These are phyloP conservation scores for Drosophila persimilis DNA, from an alignment of 1,140 invertebrate genomes.

Conservation along the genomic window DNA sequence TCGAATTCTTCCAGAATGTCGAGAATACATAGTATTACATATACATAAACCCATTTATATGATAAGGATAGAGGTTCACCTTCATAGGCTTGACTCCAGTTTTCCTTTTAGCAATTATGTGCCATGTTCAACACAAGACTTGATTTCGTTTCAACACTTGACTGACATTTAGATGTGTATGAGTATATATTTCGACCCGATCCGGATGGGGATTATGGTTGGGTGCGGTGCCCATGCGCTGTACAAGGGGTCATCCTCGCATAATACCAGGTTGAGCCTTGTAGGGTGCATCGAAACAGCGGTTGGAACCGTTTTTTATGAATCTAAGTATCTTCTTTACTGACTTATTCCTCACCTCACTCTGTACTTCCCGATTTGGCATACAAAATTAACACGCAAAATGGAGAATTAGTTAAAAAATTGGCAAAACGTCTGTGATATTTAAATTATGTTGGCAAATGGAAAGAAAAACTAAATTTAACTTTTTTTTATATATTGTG, in stretches of 20 bases:
- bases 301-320: conserved; percentile 5
- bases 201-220: conserved; percentile 16
- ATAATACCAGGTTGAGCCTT: too few relatives aligned
- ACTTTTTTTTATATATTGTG: conserved; percentile 63
- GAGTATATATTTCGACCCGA: conserved; percentile 42
- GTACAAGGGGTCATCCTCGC: too few relatives aligned
- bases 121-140: conserved; percentile 74
- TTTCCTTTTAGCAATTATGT: conserved; percentile 68
- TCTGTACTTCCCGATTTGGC: conserved; percentile 43
- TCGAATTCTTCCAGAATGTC: conserved; percentile 31
- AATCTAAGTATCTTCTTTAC: too few relatives aligned
- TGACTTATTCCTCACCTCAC: conserved; percentile 20
- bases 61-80: conserved; percentile 50
- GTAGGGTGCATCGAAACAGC: too few relatives aligned
- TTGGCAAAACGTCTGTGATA: conserved; percentile 80
- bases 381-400: conserved; percentile 67
- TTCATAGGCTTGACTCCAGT: conserved; percentile 66
- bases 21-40: conserved; percentile 55
- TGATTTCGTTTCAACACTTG: conserved; percentile 68
- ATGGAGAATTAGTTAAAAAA: conserved; percentile 67
- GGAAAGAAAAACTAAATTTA: conserved; percentile 56
- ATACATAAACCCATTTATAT: conserved; percentile 35
- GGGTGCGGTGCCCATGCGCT: too few relatives aligned
- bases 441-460: conserved; percentile 73
- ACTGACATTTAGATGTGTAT: conserved; percentile 59